Percentiles rank a stretch among this genome's conserved stretches.
Conservation (phyloP, 2,113 vertebrate genomes). For the Machaerirhynchus nigripectus region DNA sequence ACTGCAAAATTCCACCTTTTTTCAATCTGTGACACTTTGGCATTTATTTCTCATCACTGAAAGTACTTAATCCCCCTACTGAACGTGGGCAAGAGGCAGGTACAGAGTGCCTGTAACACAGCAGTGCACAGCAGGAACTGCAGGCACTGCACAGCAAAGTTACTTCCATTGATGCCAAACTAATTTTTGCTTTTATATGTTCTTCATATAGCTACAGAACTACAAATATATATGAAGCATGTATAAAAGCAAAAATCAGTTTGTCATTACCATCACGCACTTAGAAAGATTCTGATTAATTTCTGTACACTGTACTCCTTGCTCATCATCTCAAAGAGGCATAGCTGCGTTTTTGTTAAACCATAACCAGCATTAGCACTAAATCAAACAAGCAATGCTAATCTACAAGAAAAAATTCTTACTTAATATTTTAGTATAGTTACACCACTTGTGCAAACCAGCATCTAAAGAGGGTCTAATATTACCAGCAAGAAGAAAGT, state of each 20-base stretch:
- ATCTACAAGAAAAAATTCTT: slow-evolving; percentile 2
- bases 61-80: background rate
- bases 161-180: background rate
- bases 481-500: background rate
- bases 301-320: background rate
- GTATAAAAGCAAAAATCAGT: background rate
- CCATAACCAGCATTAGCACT: slow-evolving; percentile 1
- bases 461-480: background rate
- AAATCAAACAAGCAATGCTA: slow-evolving; percentile 15
- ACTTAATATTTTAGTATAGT: background rate
- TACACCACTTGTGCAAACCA: background rate
- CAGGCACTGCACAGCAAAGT: background rate
- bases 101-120: background rate
- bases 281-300: slow-evolving; percentile 1
- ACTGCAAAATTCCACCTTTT: slow-evolving; percentile 2
- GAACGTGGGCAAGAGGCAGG: background rate
- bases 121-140: background rate
- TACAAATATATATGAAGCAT: background rate
- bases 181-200: background rate
- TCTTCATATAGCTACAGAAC: background rate
- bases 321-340: slow-evolving; percentile 9
- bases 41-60: background rate
- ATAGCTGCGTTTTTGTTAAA: background rate
- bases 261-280: background rate
- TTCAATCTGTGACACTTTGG: background rate